Evolutionary conservation across 2,888 invertebrate genomes (phyloP), one percentile per base, ranked within the genome.

Genomic region (Temnothorax rugatulus): DNA sequence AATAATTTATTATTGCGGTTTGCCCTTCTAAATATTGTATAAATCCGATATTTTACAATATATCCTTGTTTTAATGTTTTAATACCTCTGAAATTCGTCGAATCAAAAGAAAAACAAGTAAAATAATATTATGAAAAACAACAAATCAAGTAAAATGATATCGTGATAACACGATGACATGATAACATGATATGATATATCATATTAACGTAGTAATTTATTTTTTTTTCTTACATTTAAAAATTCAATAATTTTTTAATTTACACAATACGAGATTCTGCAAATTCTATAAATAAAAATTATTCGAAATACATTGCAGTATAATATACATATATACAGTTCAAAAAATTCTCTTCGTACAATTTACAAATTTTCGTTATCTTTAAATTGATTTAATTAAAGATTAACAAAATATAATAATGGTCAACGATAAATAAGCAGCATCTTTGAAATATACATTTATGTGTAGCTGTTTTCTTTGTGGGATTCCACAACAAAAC

Each of bases 401-500:
- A 59, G 34, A 59, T 57, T 41, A 25, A 73, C 18, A 5, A 41
- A 34, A 38, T 25, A 18, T 59, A 34, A 47, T 59, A 47, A 34
- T 38, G 21, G 18, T 52, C 25, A 18, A 8, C 8, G 21, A 59
- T 59, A 50, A 47, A 59, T 47, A 54, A 38, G 5, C 21, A 34
- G 13, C 25, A 7, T 34, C 2, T 25, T 73, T 13, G 18, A 81
- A 59, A 73, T 47, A 29, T 2, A 29, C 4, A 29, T 29, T 68
- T 44, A 79, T 59, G 18, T 41, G 13, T 74, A 59, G 44, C 29
- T 47, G 44, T 57, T 79, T 79, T 71, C 57, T 59, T 71, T 44
- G 73, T 44, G 73, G 79, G 44, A 59, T 44, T 44, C 25, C 57
- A 29, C 54, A 79, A 73, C 59, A 73, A 77, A 79, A 79, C 38